Evolutionary conservation across 2,888 invertebrate species (phyloP).

Genomic region (Limnephilus rhombicus): DNA sequence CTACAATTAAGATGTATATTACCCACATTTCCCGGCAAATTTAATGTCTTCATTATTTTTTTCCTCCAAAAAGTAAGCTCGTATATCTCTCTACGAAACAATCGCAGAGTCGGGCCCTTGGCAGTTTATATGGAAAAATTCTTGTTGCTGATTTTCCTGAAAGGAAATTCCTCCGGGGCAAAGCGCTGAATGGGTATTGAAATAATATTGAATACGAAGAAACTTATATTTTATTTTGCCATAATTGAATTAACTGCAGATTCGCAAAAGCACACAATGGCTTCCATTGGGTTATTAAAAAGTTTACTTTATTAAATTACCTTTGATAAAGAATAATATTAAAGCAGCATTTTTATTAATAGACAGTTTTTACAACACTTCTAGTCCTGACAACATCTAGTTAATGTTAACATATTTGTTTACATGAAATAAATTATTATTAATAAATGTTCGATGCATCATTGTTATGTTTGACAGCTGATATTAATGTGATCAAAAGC

Average conservation of each 20-base stretch:
- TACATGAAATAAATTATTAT: too few relatives aligned
- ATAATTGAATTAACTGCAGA: neutral
- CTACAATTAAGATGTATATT: neutral
- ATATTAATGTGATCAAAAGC: too few relatives aligned
- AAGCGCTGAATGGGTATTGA: neutral
- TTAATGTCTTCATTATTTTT: neutral
- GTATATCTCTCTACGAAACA: neutral
- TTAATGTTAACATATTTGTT: too few relatives aligned
- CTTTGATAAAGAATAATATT: neutral
- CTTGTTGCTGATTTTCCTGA: conserved; percentile 1
- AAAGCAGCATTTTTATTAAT: neutral
- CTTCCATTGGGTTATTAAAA: neutral
- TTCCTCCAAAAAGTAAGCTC: neutral
- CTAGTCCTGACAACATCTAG: neutral
- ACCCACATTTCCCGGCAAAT: neutral
- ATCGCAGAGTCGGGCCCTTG: neutral
- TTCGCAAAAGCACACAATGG: neutral
- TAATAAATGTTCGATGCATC: too few relatives aligned
- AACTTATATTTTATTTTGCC: neutral
- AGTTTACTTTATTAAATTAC: neutral
- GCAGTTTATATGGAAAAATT: neutral
- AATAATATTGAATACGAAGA: conserved; percentile 1
- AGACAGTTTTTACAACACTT: neutral
- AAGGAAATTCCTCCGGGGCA: neutral
- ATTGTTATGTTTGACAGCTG: too few relatives aligned